phyloP scores from a whole-genome alignment of 2,113 vertebrate species.

The Rutilus rutilus region DNA sequence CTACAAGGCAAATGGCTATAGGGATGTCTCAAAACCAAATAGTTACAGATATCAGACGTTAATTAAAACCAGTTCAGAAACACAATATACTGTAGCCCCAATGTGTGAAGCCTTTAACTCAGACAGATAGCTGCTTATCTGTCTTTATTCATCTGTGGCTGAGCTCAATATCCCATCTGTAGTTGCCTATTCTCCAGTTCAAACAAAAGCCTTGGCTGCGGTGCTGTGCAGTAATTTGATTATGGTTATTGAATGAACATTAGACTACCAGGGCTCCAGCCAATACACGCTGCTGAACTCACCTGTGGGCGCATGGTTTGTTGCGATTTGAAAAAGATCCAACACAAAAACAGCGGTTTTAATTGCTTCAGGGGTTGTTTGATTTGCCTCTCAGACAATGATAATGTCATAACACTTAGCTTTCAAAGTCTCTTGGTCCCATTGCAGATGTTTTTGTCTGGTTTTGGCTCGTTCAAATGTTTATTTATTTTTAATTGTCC shows the following conservation, averaged over 20 bases:
- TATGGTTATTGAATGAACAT: conserved; percentile 52
- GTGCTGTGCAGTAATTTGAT: conserved; percentile 61
- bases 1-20: neutral
- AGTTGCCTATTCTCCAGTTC: conserved; percentile 42
- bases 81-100: conserved; percentile 38
- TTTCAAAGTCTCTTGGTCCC: neutral
- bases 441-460: conserved; percentile 2
- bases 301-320: conserved; percentile 51
- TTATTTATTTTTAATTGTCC: neutral
- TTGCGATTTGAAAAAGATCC: conserved; percentile 27
- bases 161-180: conserved; percentile 70
- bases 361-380: conserved; percentile 39
- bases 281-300: conserved; percentile 38
- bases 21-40: neutral
- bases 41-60: conserved; percentile 37
- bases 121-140: conserved; percentile 59
- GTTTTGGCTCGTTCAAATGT: neutral
- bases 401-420: conserved; percentile 19
- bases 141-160: conserved; percentile 63
- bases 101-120: conserved; percentile 61
- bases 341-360: conserved; percentile 37
- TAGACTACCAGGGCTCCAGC: conserved; percentile 9
- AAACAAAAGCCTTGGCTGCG: conserved; percentile 54
- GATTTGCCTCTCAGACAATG: conserved; percentile 10
- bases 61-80: conserved; percentile 64